These are phyloP conservation scores for Cranoglanis bouderius DNA, from an alignment of 2,113 vertebrate species.

Conservation along the genomic window DNA sequence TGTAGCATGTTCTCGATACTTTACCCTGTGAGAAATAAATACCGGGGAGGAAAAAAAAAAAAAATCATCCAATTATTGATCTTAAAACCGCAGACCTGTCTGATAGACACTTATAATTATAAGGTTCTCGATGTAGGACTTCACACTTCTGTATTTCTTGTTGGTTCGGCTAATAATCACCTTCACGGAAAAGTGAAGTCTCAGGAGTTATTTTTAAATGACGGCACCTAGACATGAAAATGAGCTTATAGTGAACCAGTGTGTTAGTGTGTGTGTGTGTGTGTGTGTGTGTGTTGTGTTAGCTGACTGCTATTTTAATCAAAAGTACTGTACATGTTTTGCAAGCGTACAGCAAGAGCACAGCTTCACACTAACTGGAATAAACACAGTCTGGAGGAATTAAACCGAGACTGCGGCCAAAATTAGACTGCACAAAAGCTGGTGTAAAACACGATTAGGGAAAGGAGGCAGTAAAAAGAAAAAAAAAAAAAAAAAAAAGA, in stretches of 20 bases:
- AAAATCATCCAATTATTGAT: background rate
- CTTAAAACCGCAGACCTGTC: background rate
- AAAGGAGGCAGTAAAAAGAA: slow-evolving; percentile 3
- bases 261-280: background rate
- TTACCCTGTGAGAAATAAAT: background rate
- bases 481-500: background rate
- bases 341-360: slow-evolving; percentile 19
- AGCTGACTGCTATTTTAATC: slow-evolving; percentile 17
- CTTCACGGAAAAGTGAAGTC: slow-evolving; percentile 23
- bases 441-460: slow-evolving; percentile 23
- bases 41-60: background rate
- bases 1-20: background rate
- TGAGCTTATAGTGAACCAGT: background rate
- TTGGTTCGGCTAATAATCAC: background rate
- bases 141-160: no score
- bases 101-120: background rate
- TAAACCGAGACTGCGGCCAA: background rate
- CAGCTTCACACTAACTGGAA: slow-evolving; percentile 2
- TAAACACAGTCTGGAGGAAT: slow-evolving; percentile 27
- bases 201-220: slow-evolving; percentile 40
- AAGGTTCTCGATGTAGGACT: background rate
- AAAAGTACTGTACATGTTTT: slow-evolving; percentile 8
- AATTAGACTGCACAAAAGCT: slow-evolving; percentile 15
- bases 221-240: slow-evolving; percentile 7
- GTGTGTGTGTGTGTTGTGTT: background rate